Evolutionary conservation across 1,140 invertebrate species (phyloP).

Genomic region (Drosophila pandora): DNA sequence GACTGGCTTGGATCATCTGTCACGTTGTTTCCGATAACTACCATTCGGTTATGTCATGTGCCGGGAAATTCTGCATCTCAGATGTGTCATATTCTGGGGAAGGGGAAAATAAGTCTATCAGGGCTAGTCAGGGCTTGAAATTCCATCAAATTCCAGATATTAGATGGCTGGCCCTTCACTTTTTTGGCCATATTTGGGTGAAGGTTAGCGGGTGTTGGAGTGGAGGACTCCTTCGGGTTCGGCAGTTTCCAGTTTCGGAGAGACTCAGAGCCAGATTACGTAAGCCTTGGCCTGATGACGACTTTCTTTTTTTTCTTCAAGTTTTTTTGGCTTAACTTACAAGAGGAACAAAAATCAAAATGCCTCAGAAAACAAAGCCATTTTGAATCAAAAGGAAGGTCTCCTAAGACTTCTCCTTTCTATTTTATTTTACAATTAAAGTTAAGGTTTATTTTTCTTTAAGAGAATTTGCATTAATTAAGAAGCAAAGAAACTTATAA

Average conservation of each 20-base stretch:
- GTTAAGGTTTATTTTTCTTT: slow-evolving; percentile 26
- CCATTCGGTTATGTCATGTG: slow-evolving; percentile 29
- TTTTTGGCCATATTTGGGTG: slow-evolving; percentile 43
- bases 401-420: slow-evolving; percentile 3
- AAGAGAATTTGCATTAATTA: slow-evolving; percentile 63
- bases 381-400: slow-evolving; percentile 3
- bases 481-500: slow-evolving; percentile 49
- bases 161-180: slow-evolving; percentile 13
- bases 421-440: slow-evolving; percentile 49
- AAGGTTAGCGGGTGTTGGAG: slow-evolving; percentile 48
- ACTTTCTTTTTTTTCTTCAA: slow-evolving; percentile 73
- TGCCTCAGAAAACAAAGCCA: background rate
- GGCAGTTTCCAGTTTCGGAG: slow-evolving; percentile 20
- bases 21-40: slow-evolving; percentile 50
- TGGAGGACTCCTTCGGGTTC: slow-evolving; percentile 16
- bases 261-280: slow-evolving; percentile 52
- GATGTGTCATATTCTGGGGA: background rate
- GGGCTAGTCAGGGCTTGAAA: slow-evolving; percentile 10
- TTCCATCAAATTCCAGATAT: too few relatives aligned
- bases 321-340: slow-evolving; percentile 25
- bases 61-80: slow-evolving; percentile 28
- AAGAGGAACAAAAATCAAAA: slow-evolving; percentile 24
- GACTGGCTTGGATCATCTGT: slow-evolving; percentile 4
- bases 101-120: slow-evolving; percentile 18
- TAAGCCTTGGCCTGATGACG: slow-evolving; percentile 59